Evolutionary conservation across 2,797 vertebrate species (phyloP), one percentile per base, ranked within the genome.

Genomic region (Gymnocypris eckloni): DNA sequence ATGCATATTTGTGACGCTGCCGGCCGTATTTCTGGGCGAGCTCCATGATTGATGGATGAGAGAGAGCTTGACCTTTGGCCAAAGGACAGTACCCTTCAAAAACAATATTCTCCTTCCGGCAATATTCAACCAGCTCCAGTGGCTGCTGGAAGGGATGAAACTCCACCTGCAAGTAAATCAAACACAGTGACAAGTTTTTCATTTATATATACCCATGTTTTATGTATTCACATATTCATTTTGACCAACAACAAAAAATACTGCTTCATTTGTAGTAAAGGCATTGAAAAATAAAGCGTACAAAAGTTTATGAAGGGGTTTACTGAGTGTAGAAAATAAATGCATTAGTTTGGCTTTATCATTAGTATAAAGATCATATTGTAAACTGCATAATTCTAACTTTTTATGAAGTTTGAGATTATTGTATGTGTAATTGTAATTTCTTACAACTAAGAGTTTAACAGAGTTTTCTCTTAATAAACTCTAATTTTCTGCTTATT

Each of bases 81-180:
- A 96, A 91, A 33, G 95, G 95, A 87, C 94, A 95, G 89, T 94
- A 96, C 41, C 95, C 96, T 92, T 95, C 94, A 86, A 97, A 96
- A 87, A 94, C 93, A 79, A 93, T 96, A 48, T 93, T 92, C 90
- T 94, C 93, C 48, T 88, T 92, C 70, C 41, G 92, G 82, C 96
- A 97, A 69, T 95, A 96, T 69, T 95, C 90, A 28, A 94, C 89
- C 87, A 96, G 88, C 7, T 93, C 90, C 83, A 90, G 91, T 79
- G 95, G 94, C 88, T 95, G 96, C 93, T 96, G 94, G 90, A 96
- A 97, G 83, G 95, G 95, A 90, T 97, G 94, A 80, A 96, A 96
- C 92, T 96, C 94, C 87, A 95, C 91, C 94, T 97, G 84, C 73
- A 86, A 50, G 82, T 84, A 3, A 66, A 71, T 70, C 12, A 43